A percentile compares a stretch with the other conserved stretches of the same genome.
phyloP scores from a whole-genome alignment of 2,113 vertebrate genomes.

The Pycnonotus jocosus region DNA sequence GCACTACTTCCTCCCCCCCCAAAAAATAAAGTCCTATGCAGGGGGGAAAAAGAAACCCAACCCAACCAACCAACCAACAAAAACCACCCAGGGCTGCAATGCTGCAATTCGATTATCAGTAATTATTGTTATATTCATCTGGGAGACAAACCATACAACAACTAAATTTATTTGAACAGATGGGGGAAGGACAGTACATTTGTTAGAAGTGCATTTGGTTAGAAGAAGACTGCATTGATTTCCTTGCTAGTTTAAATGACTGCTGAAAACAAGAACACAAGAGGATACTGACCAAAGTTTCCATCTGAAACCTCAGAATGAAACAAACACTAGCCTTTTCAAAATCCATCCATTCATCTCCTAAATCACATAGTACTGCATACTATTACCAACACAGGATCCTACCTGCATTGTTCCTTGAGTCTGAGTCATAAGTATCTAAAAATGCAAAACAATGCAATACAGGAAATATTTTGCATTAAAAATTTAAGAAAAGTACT shows the following conservation, averaged over 20 bases:
- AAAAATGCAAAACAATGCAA: not conserved
- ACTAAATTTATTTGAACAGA: not conserved
- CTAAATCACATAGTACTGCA: not conserved
- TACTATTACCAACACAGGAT: not conserved
- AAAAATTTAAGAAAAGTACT: not conserved
- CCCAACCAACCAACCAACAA: not conserved
- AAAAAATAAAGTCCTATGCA: not conserved
- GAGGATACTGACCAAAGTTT: not conserved
- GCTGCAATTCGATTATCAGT: not conserved
- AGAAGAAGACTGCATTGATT: not conserved
- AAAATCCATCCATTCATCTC: not conserved
- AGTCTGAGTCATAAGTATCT: not conserved
- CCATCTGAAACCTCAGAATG: not conserved
- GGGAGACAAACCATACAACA: not conserved
- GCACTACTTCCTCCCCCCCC: fast-evolving
- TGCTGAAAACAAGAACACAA: not conserved
- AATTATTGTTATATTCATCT: not conserved
- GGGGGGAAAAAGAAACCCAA: fast-evolving
- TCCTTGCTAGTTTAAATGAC: not conserved
- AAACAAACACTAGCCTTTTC: not conserved
- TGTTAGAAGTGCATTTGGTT: not conserved
- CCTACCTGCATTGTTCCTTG: not conserved
- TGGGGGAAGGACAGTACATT: not conserved
- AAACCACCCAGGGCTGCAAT: not conserved
- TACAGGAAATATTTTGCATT: not conserved